Percentiles rank a stretch among this genome's conserved stretches.
Conservation (phyloP, 2,113 vertebrate species). For the Glaucidium brasilianum region DNA sequence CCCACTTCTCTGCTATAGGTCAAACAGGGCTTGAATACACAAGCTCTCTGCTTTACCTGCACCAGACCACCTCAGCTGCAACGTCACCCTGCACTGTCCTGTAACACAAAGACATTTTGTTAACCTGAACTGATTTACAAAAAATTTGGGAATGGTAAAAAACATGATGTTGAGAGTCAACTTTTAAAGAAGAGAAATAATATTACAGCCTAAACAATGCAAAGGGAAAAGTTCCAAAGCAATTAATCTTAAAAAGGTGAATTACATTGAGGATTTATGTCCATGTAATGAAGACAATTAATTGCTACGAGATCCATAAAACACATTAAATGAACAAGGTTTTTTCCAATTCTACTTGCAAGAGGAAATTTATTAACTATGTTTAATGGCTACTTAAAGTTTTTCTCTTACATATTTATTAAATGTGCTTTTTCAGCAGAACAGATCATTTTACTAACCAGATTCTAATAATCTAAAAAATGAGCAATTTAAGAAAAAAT, state of each 20-base stretch:
- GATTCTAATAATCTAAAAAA: conserved; percentile 8
- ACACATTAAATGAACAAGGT: conserved; percentile 43
- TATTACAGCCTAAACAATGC: conserved; percentile 10
- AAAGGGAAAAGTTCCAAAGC: neutral
- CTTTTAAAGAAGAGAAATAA: neutral
- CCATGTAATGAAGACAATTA: conserved; percentile 65
- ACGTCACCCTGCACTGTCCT: neutral
- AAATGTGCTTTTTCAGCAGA: conserved; percentile 8
- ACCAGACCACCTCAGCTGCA: neutral
- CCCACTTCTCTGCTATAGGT: neutral
- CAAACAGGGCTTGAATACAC: neutral
- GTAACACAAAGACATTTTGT: neutral
- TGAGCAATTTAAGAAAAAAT: neutral
- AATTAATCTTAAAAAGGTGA: neutral
- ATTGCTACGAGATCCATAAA: conserved; percentile 58
- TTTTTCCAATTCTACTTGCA: conserved; percentile 41
- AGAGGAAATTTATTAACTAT: conserved; percentile 61
- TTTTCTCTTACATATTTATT: conserved; percentile 61
- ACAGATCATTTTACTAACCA: neutral
- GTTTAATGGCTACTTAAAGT: conserved; percentile 52
- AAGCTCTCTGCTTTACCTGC: neutral
- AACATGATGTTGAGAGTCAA: neutral
- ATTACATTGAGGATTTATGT: conserved; percentile 30
- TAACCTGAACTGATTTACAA: neutral
- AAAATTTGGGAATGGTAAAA: neutral